Conservation (phyloP, 2,888 invertebrate genomes). For the Caenorhabditis zanzibari region DNA sequence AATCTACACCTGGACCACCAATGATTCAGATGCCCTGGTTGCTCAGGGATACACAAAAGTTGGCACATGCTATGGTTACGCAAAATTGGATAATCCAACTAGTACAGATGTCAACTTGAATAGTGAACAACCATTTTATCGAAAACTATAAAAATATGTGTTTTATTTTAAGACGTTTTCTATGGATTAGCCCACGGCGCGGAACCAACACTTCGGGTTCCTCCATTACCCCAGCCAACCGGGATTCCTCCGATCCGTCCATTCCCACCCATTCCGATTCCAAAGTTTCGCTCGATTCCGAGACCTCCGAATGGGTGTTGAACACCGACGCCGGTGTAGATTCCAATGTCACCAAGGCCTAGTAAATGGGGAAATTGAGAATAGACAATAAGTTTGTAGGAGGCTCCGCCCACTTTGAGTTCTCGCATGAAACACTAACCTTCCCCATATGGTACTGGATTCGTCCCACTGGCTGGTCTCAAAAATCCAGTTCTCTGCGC, state of each 20-base stretch:
- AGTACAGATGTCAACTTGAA: not conserved
- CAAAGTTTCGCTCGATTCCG: conserved; percentile 71
- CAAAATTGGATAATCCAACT: not conserved
- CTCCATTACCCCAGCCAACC: conserved; percentile 76
- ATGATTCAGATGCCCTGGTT: not conserved
- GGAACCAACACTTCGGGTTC: conserved; percentile 42
- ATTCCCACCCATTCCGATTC: conserved; percentile 72
- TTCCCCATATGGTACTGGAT: conserved; percentile 65
- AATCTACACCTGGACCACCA: not conserved
- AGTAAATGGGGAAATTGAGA: conserved; percentile 5
- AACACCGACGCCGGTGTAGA: conserved; percentile 71
- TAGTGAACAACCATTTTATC: too few species aligned
- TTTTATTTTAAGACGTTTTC: not conserved
- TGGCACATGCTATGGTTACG: conserved; percentile 6
- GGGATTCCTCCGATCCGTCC: conserved; percentile 76
- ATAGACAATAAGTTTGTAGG: not conserved
- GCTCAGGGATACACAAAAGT: not conserved
- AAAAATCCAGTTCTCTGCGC: conserved; percentile 69
- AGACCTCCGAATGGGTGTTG: conserved; percentile 70
- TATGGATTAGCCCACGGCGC: conserved; percentile 64
- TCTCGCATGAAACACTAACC: conserved; percentile 57
- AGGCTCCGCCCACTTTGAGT: too few species aligned
- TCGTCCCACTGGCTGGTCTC: conserved; percentile 44
- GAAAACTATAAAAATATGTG: too few species aligned
- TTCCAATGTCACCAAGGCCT: conserved; percentile 76